A percentile compares a stretch with the other conserved stretches of the same genome.
phyloP scores from a whole-genome alignment of 2,888 invertebrate species.

The Maniola hyperantus region DNA sequence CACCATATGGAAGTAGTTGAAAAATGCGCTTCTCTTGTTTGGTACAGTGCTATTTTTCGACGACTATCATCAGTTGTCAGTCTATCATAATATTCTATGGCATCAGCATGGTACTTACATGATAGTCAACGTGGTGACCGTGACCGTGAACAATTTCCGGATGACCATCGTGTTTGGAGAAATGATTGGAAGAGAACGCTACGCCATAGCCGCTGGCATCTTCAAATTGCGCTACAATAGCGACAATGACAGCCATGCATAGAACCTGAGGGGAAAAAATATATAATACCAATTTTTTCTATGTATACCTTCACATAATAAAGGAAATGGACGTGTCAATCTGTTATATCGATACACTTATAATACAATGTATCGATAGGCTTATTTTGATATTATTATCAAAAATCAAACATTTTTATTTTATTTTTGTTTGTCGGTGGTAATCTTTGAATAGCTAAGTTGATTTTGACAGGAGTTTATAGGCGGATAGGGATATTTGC shows the following conservation, averaged over 20 bases:
- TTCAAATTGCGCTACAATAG: conserved; percentile 39
- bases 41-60: background rate
- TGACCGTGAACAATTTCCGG: conserved; percentile 54
- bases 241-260: conserved; percentile 20
- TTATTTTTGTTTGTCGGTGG: no score
- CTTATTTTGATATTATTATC: no score
- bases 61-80: background rate
- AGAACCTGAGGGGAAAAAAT: conserved; percentile 22
- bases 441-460: no score
- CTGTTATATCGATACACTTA: no score
- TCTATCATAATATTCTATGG: background rate
- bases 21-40: no score
- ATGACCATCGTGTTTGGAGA: conserved; percentile 61
- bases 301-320: no score
- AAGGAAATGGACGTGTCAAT: no score
- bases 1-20: no score
- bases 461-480: no score
- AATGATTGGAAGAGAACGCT: conserved; percentile 62
- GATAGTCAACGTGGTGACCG: conserved; percentile 50
- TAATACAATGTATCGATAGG: no score
- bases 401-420: no score
- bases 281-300: background rate
- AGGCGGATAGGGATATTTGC: no score
- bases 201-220: conserved; percentile 41
- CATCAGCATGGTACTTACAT: conserved; percentile 31